These are phyloP conservation scores for Liparis tanakae DNA, from an alignment of 2,797 vertebrate genomes.

Conservation along the genomic window DNA sequence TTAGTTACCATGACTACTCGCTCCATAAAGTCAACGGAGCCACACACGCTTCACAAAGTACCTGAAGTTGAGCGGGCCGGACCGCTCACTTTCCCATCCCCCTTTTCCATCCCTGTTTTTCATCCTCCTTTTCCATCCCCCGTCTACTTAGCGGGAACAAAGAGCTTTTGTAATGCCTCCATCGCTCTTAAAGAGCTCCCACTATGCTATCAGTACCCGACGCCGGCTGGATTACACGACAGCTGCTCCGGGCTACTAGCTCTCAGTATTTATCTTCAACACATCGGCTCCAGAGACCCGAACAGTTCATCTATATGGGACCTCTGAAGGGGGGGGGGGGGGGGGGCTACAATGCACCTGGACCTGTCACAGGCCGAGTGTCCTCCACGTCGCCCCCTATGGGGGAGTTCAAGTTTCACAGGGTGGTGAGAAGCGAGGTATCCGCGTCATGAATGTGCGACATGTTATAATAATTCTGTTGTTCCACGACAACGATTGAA, in stretches of 20 bases:
- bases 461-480: too few relatives aligned
- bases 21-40: background rate
- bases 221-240: slow-evolving; percentile 48
- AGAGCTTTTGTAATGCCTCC: slow-evolving; percentile 49
- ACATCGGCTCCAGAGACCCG: slow-evolving; percentile 27
- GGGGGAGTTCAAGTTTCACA: slow-evolving; percentile 18
- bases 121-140: background rate
- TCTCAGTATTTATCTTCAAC: slow-evolving; percentile 37
- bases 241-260: slow-evolving; percentile 48
- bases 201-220: slow-evolving; percentile 30
- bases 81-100: slow-evolving; percentile 50
- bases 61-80: slow-evolving; percentile 41
- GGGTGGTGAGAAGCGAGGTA: background rate
- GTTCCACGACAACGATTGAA: too few relatives aligned
- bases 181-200: slow-evolving; percentile 52
- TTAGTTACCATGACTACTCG: background rate
- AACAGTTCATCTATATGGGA: slow-evolving; percentile 30
- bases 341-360: slow-evolving; percentile 24
- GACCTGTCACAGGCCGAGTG: slow-evolving; percentile 47
- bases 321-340: slow-evolving; percentile 32
- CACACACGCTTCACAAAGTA: slow-evolving; percentile 6
- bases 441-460: background rate
- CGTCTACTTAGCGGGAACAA: slow-evolving; percentile 50
- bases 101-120: slow-evolving; percentile 12
- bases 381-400: slow-evolving; percentile 40